These are phyloP conservation scores for Eriosoma lanigerum DNA, from an alignment of 1,140 invertebrate species.

Conservation along the genomic window DNA sequence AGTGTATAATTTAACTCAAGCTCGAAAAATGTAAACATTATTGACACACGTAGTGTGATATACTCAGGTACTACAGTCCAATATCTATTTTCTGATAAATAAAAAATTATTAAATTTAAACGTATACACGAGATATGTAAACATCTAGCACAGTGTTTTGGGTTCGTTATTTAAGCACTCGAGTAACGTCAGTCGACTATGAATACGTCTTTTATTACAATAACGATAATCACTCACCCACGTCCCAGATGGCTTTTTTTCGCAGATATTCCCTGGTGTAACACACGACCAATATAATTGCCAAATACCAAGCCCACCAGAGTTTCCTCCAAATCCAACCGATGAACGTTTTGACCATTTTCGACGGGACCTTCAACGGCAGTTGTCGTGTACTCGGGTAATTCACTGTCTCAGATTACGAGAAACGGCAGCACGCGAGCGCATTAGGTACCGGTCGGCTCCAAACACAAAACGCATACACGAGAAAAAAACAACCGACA, in stretches of 20 bases:
- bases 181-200: too few relatives aligned
- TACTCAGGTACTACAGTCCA: too few relatives aligned
- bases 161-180: too few relatives aligned
- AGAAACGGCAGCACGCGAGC: neutral
- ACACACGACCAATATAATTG: constrained; percentile 28
- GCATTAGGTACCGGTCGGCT: neutral
- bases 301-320: constrained; percentile 46
- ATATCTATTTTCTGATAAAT: too few relatives aligned
- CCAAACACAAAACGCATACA: neutral
- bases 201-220: too few relatives aligned
- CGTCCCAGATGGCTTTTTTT: constrained; percentile 40
- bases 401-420: neutral
- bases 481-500: neutral
- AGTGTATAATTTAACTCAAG: too few relatives aligned
- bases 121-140: too few relatives aligned
- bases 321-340: constrained; percentile 40
- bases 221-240: constrained; percentile 12
- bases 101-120: too few relatives aligned
- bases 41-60: too few relatives aligned
- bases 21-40: too few relatives aligned
- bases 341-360: constrained; percentile 28
- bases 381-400: too few relatives aligned
- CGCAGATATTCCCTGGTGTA: constrained; percentile 38
- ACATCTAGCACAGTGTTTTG: too few relatives aligned
- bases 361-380: neutral